These are phyloP conservation scores for Columbina picui DNA, from an alignment of 2,113 vertebrate species.

Conservation along the genomic window DNA sequence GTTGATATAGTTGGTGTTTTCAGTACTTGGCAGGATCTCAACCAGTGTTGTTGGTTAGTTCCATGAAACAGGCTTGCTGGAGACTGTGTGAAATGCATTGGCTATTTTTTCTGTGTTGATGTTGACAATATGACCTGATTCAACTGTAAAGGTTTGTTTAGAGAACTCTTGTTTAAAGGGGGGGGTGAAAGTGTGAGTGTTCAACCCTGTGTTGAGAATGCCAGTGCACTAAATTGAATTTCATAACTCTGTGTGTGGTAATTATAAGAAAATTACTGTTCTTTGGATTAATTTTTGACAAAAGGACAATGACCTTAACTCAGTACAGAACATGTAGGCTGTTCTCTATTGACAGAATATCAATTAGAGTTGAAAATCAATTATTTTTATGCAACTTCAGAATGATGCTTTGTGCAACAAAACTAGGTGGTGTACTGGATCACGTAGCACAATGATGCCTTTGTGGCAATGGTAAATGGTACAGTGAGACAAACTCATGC, in stretches of 20 bases:
- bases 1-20: neutral
- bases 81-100: neutral
- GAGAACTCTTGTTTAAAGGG: neutral
- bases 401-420: neutral
- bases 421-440: neutral
- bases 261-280: conserved; percentile 49
- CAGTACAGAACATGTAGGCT: conserved; percentile 42
- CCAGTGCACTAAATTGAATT: conserved; percentile 17
- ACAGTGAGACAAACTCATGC: neutral
- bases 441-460: neutral
- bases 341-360: conserved; percentile 61
- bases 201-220: neutral
- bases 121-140: neutral
- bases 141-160: neutral
- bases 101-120: neutral
- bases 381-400: conserved; percentile 65
- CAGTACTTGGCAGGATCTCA: neutral
- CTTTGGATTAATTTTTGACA: conserved; percentile 57
- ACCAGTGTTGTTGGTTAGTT: neutral
- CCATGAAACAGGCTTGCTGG: neutral
- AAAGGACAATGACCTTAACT: conserved; percentile 45
- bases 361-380: conserved; percentile 59
- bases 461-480: neutral
- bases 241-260: conserved; percentile 29
- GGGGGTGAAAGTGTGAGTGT: neutral